A percentile compares a stretch with the other conserved stretches of the same genome.
These are phyloP conservation scores for Tolmerus cingulatus DNA, from an alignment of 2,888 invertebrate genomes.

Conservation along the genomic window DNA sequence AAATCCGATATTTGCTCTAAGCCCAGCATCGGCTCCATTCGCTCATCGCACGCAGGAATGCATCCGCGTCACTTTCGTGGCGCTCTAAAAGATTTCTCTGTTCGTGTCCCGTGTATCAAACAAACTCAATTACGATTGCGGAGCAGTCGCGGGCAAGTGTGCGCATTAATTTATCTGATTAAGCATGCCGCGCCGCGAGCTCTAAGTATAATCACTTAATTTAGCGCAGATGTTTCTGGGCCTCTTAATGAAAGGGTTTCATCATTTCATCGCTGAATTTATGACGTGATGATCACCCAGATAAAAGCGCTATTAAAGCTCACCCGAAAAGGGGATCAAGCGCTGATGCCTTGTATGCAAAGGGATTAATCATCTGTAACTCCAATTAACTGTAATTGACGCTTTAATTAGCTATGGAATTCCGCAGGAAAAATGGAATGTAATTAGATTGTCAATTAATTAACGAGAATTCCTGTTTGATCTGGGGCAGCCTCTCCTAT, in stretches of 20 bases:
- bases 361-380: constrained; percentile 19
- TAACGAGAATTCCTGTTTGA: neutral
- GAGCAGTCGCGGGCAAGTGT: neutral
- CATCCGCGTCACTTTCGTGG: neutral
- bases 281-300: constrained; percentile 11
- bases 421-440: constrained; percentile 4
- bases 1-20: neutral
- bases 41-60: constrained; percentile 15
- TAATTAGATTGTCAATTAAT: constrained; percentile 31
- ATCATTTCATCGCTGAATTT: constrained; percentile 14
- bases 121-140: constrained; percentile 9
- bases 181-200: neutral
- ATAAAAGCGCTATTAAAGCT: neutral
- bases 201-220: constrained; percentile 24
- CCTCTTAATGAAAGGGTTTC: constrained; percentile 25
- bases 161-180: constrained; percentile 35
- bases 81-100: neutral
- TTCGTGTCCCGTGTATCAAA: constrained; percentile 20
- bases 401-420: constrained; percentile 13
- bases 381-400: constrained; percentile 28
- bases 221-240: constrained; percentile 17
- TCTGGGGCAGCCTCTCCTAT: neutral
- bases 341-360: neutral
- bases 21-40: neutral
- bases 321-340: neutral